phyloP scores from a whole-genome alignment of 2,797 vertebrate species.

The Platalea minor region DNA sequence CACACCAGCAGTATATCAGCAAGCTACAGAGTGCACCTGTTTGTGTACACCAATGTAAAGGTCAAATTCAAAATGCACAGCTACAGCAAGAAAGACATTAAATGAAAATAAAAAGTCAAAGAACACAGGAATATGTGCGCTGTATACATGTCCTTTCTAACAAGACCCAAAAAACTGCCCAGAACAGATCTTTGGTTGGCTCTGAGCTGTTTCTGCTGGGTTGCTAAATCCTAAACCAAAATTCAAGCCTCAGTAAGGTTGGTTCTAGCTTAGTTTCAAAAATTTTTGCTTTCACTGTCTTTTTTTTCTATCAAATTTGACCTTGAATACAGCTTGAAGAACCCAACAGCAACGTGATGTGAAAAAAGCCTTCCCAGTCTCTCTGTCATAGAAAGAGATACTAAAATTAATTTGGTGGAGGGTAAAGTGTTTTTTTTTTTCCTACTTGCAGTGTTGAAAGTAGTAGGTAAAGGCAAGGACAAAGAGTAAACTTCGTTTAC shows the following conservation, averaged over 20 bases:
- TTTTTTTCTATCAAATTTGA: background rate
- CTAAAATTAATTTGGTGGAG: background rate
- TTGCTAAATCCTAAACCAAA: background rate
- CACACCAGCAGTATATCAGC: background rate
- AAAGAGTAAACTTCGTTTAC: background rate
- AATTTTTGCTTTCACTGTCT: background rate
- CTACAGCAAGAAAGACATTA: background rate
- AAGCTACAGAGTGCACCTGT: background rate
- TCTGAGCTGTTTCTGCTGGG: background rate
- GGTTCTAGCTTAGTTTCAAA: background rate
- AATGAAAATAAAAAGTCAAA: background rate
- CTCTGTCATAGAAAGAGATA: background rate
- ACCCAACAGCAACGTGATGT: background rate
- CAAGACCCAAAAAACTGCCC: background rate
- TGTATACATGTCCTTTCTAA: background rate
- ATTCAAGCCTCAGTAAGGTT: background rate
- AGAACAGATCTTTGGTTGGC: background rate
- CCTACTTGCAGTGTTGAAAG: background rate
- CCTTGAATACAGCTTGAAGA: background rate
- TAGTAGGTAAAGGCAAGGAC: background rate
- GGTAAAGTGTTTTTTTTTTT: background rate
- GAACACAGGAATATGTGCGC: background rate
- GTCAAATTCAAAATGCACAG: background rate
- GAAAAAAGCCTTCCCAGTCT: background rate
- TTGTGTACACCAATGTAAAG: background rate